phyloP scores from a whole-genome alignment of 2,113 vertebrate genomes.

The Carassius carassius region DNA sequence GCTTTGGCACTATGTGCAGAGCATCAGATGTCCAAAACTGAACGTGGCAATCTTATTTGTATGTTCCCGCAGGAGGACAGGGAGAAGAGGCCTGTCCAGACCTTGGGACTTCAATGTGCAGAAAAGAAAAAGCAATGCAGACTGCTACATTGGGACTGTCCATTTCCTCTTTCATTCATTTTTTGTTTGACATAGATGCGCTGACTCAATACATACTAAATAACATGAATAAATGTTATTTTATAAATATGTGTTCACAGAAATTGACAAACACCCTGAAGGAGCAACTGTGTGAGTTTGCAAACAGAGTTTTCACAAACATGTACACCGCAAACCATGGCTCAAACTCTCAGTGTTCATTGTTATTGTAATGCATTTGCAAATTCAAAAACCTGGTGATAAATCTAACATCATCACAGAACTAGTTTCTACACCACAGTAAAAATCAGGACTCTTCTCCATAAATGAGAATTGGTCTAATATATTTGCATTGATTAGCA shows the following conservation, averaged over 20 bases:
- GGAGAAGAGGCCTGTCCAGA: slow-evolving; percentile 74
- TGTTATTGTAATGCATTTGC: background rate
- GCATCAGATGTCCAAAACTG: slow-evolving; percentile 55
- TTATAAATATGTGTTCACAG: slow-evolving; percentile 10
- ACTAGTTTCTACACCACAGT: background rate
- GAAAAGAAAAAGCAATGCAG: slow-evolving; percentile 74
- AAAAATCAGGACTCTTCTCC: background rate
- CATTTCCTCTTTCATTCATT: slow-evolving; percentile 55
- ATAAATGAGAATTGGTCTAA: background rate
- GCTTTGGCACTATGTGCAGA: slow-evolving; percentile 52
- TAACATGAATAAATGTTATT: slow-evolving; percentile 5
- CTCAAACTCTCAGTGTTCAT: background rate
- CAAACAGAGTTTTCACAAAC: slow-evolving; percentile 21
- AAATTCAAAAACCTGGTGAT: background rate
- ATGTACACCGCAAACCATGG: background rate
- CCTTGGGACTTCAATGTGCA: slow-evolving; percentile 71
- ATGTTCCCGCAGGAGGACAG: slow-evolving; percentile 70
- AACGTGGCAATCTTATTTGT: slow-evolving; percentile 63
- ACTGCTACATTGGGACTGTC: slow-evolving; percentile 70
- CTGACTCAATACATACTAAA: slow-evolving; percentile 7
- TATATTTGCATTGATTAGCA: background rate
- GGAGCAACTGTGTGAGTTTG: slow-evolving; percentile 35
- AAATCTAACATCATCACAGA: background rate
- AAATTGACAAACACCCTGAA: background rate
- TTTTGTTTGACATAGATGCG: slow-evolving; percentile 15